Conservation (phyloP, 2,113 vertebrate genomes). For the Raja brachyura region DNA sequence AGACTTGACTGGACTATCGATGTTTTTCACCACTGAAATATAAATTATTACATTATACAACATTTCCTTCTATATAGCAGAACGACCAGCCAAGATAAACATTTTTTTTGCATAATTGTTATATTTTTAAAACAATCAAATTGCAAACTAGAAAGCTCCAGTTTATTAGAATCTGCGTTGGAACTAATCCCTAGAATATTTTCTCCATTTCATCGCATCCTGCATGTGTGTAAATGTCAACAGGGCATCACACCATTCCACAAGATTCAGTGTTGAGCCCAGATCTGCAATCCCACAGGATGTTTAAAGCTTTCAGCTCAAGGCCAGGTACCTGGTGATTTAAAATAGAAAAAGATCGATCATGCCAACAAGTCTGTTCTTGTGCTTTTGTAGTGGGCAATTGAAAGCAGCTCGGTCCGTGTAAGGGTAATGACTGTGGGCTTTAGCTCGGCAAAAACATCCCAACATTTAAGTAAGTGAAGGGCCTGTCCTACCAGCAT, state of each 20-base stretch:
- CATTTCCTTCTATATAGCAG: neutral
- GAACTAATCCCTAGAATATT: too few species aligned
- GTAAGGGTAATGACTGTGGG: neutral
- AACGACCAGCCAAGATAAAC: neutral
- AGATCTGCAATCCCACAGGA: neutral
- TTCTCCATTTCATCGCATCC: too few species aligned
- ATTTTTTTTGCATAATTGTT: neutral
- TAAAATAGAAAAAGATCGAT: neutral
- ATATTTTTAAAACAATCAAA: neutral
- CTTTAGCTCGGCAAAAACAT: neutral
- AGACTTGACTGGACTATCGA: too few species aligned
- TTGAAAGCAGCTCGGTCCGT: neutral
- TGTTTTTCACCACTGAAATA: neutral
- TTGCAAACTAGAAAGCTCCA: neutral
- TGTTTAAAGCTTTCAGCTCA: neutral
- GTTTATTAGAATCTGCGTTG: neutral
- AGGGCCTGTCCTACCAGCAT: too few species aligned
- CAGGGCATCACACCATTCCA: too few species aligned
- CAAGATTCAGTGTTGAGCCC: neutral
- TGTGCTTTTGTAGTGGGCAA: neutral
- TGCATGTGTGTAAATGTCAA: too few species aligned
- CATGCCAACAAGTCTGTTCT: neutral
- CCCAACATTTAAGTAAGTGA: too few species aligned
- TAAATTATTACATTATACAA: neutral
- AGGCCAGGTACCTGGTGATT: neutral